phyloP scores from a whole-genome alignment of 30 jellyfish, hydroid and myxozoan species.

The Sanderia malayensis region DNA sequence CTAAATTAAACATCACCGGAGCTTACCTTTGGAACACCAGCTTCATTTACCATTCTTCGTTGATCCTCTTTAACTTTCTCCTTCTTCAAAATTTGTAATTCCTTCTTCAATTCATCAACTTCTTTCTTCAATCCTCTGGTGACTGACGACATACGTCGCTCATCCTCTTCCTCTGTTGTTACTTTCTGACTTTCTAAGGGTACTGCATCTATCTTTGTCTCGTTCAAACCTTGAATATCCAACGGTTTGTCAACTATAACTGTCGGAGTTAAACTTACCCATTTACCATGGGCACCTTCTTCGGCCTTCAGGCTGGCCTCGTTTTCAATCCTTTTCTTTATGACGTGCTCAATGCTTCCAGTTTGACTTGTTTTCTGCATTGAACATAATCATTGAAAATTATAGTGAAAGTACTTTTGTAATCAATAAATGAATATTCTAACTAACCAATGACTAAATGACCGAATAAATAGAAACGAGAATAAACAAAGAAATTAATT shows the following conservation, averaged over 20 bases:
- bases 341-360: background rate
- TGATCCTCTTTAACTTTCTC: conserved; percentile 51
- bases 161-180: conserved; percentile 2
- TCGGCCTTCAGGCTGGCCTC: background rate
- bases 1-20: too few relatives aligned
- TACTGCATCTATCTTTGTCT: background rate
- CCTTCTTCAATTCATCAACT: conserved; percentile 18
- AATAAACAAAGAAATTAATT: background rate
- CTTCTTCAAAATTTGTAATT: conserved; percentile 13
- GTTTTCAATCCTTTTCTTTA: background rate
- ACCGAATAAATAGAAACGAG: too few relatives aligned
- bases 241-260: background rate
- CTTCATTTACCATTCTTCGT: conserved; percentile 29
- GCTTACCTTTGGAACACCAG: conserved; percentile 59
- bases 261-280: background rate
- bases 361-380: background rate
- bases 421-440: too few relatives aligned
- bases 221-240: background rate
- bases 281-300: background rate
- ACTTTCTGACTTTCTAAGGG: background rate
- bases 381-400: too few relatives aligned
- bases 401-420: too few relatives aligned
- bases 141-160: background rate
- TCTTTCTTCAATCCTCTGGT: background rate
- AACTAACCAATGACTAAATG: too few relatives aligned